Conservation (phyloP, 2,888 invertebrate genomes). For the Drosophila austrosaltans region DNA sequence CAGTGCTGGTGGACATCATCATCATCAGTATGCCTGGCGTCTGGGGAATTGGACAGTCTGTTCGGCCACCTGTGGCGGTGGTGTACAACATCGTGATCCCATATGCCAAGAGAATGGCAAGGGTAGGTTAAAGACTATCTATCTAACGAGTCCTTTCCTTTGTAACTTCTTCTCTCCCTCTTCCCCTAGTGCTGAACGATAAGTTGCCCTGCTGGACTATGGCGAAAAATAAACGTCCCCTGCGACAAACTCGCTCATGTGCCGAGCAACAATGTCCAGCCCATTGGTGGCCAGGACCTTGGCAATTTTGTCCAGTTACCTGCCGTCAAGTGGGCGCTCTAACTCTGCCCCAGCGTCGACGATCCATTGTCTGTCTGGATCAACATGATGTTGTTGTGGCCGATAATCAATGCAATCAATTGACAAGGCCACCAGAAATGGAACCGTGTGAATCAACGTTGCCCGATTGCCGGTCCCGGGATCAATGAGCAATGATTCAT, state of each 20-base stretch:
- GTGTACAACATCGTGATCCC: conserved; percentile 86
- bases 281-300: conserved; percentile 94
- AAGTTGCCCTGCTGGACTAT: conserved; percentile 86
- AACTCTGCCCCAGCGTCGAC: conserved; percentile 85
- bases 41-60: conserved; percentile 93
- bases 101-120: conserved; percentile 84
- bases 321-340: conserved; percentile 84
- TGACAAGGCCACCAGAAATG: conserved; percentile 87
- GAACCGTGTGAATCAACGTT: conserved; percentile 86
- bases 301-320: conserved; percentile 92
- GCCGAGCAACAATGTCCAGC: conserved; percentile 87
- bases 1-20: conserved; percentile 84
- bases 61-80: conserved; percentile 90
- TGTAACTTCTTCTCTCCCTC: not conserved
- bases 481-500: conserved; percentile 33
- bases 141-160: not conserved
- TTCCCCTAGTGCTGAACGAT: conserved; percentile 85
- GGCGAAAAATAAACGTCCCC: conserved; percentile 85
- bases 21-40: conserved; percentile 88
- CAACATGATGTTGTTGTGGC: conserved; percentile 90
- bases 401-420: conserved; percentile 88
- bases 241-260: conserved; percentile 87
- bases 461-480: conserved; percentile 76
- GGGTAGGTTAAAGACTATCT: conserved; percentile 76
- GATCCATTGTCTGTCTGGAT: conserved; percentile 91